Evolutionary conservation across 2,113 vertebrate genomes (phyloP).

Genomic region (Tragelaphus buxtoni): DNA sequence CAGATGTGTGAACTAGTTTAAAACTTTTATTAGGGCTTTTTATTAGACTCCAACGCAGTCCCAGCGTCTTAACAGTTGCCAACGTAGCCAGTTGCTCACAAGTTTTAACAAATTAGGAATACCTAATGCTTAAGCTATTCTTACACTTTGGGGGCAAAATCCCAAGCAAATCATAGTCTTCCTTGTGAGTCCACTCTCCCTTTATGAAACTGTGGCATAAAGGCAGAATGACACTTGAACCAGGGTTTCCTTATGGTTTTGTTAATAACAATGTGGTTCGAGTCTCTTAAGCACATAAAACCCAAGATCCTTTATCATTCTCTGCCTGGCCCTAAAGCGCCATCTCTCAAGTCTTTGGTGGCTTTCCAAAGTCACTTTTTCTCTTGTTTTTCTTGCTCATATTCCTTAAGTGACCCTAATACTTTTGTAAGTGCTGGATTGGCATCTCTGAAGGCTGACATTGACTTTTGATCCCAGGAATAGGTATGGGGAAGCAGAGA

Average conservation of each 20-base stretch:
- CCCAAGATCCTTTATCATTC: constrained; percentile 30
- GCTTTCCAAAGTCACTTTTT: background rate
- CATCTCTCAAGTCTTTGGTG: background rate
- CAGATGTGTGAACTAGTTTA: constrained; percentile 86
- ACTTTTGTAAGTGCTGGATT: background rate
- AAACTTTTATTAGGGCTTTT: constrained; percentile 83
- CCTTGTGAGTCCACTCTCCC: constrained; percentile 50
- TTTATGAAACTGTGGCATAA: background rate
- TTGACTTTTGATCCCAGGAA: background rate
- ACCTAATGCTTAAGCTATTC: constrained; percentile 82
- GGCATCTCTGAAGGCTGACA: background rate
- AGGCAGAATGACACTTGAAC: background rate
- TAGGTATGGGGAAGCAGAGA: background rate
- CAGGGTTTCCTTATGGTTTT: constrained; percentile 28
- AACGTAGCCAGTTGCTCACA: constrained; percentile 71
- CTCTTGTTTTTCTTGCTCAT: background rate
- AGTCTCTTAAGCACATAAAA: constrained; percentile 5
- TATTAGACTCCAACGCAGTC: constrained; percentile 80
- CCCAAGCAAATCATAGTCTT: constrained; percentile 72
- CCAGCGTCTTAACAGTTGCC: constrained; percentile 74
- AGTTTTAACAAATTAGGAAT: constrained; percentile 80
- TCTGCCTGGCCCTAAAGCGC: constrained; percentile 36
- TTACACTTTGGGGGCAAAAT: constrained; percentile 59
- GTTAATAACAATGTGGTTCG: constrained; percentile 7
- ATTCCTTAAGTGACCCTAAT: background rate